Conservation (phyloP, 2,888 invertebrate species). For the Drosophila subquinaria region DNA sequence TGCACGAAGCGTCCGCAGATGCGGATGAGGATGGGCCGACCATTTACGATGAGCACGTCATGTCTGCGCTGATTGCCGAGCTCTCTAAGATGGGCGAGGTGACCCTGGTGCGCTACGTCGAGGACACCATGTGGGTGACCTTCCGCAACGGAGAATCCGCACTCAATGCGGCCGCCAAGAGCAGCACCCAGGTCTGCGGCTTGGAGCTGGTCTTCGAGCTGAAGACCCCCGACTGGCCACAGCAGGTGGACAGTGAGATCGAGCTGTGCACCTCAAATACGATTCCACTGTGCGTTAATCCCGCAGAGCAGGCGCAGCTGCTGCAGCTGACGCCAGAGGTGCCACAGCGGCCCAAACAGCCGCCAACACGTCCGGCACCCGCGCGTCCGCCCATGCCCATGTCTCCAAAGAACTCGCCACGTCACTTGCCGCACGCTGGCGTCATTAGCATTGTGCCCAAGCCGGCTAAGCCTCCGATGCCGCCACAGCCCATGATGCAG, state of each 20-base stretch:
- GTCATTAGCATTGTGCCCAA: conserved; percentile 86
- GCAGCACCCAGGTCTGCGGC: conserved; percentile 88
- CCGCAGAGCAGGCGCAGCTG: conserved; percentile 79
- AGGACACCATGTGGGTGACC: conserved; percentile 95
- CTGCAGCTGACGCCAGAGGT: conserved; percentile 86
- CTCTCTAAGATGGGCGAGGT: conserved; percentile 95
- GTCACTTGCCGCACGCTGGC: conserved; percentile 86
- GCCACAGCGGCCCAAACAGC: conserved; percentile 85
- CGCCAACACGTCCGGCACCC: conserved; percentile 86
- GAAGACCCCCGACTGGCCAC: conserved; percentile 94
- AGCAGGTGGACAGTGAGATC: conserved; percentile 93
- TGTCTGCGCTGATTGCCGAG: conserved; percentile 92
- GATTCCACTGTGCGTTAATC: conserved; percentile 89
- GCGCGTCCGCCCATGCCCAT: conserved; percentile 87
- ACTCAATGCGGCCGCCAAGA: conserved; percentile 89
- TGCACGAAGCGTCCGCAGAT: conserved; percentile 87
- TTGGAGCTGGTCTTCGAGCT: conserved; percentile 90
- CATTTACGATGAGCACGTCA: conserved; percentile 92
- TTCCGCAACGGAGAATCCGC: conserved; percentile 96
- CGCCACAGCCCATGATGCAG: conserved; percentile 73
- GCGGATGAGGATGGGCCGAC: conserved; percentile 87
- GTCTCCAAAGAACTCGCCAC: conserved; percentile 86
- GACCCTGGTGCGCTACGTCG: conserved; percentile 95
- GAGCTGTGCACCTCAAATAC: conserved; percentile 94
- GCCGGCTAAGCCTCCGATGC: conserved; percentile 78